Evolutionary conservation across 2,888 invertebrate genomes (phyloP).

Genomic region (Hemistola chrysoprasaria): DNA sequence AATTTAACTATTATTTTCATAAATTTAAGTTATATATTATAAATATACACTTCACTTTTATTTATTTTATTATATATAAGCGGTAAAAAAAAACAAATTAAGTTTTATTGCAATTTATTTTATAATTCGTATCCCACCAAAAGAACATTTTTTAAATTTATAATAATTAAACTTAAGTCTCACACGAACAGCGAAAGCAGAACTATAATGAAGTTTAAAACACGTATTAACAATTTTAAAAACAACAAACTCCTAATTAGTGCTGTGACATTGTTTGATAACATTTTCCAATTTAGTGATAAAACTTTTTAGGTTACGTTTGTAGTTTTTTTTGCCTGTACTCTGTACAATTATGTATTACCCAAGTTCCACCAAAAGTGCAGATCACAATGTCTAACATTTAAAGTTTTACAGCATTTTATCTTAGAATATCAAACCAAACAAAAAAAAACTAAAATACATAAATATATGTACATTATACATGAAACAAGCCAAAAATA

Average conservation of each 20-base stretch:
- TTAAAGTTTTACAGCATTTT: slow-evolving; percentile 4
- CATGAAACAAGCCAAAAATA: slow-evolving; percentile 37
- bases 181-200: slow-evolving; percentile 49
- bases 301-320: too few species aligned
- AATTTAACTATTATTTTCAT: too few species aligned
- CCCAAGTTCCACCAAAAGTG: too few species aligned
- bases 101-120: slow-evolving; percentile 57
- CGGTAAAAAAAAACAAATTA: slow-evolving; percentile 23
- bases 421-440: slow-evolving; percentile 5
- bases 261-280: slow-evolving; percentile 3
- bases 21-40: too few species aligned
- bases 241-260: slow-evolving; percentile 11
- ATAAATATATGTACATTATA: too few species aligned
- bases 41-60: too few species aligned
- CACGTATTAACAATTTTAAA: slow-evolving; percentile 19
- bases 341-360: too few species aligned
- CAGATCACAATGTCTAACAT: too few species aligned
- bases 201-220: slow-evolving; percentile 20
- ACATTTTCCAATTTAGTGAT: slow-evolving; percentile 1
- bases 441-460: not conserved
- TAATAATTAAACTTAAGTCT: slow-evolving; percentile 45
- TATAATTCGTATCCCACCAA: slow-evolving; percentile 63
- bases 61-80: too few species aligned
- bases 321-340: too few species aligned
- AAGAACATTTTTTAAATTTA: slow-evolving; percentile 56